Evolutionary conservation across 2,113 vertebrate genomes (phyloP), one percentile per base, ranked within the genome.

Genomic region (Phalacrocorax pelagicus): DNA sequence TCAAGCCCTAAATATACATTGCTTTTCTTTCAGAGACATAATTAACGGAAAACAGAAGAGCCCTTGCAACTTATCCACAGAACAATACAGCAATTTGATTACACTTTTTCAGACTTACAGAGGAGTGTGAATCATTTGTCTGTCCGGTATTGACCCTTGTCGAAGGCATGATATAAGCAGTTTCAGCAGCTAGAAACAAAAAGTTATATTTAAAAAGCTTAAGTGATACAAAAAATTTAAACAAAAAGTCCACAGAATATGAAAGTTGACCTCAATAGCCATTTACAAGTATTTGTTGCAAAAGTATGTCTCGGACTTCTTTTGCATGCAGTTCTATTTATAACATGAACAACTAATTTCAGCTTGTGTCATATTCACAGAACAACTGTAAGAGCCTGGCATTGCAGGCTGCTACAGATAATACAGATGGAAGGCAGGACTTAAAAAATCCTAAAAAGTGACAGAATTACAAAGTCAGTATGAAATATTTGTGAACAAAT

Each of bases 51-150:
- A 86, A 82, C 74, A 86, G 61, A 84, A 89, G 11, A 82, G 42
- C 58, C 54, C 66, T 92, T 44, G 36, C 23, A 90, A 85, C 61
- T 94, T 75, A 94, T 69, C 65, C 93, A 73, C 44, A 82, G 66
- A 80, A 79, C 51, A 93, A 90, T 29, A 67, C 15, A 94, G 62
- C n/a, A 67, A 52, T 62, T 81, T 49, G 32, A 67, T 66, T 52
- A 59, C n/a, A 95, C 27, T 95, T 84, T 67, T 79, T 79, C 67
- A 59, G 71, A 98, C 98, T 98, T 98, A 98, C 98, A 95, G 97
- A 93, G n/a, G 94, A 97, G 1, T 93, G 96, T 21, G 94, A 69
- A 81, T 97, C 96, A 83, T 96, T 97, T 40, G 87, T 67, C 78
- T 97, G 98, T 75, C 97, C 97, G 72, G 95, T 90, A 95, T 6